phyloP scores from a whole-genome alignment of 2,113 vertebrate species.

The Sinocyclocheilus anshuiensis region DNA sequence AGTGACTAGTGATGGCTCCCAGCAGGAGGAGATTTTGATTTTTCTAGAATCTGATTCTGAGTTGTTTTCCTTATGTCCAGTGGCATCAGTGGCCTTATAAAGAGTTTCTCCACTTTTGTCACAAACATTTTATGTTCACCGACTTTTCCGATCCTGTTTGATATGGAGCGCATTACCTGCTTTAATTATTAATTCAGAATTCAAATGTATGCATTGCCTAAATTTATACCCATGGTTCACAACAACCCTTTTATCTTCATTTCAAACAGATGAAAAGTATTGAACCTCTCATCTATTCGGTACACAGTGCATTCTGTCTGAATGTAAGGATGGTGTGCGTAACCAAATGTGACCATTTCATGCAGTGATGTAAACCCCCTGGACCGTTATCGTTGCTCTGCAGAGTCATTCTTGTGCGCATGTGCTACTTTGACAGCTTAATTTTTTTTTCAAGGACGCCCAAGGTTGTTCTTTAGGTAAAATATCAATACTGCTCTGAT shows the following conservation, averaged over 20 bases:
- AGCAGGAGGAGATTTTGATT: conserved; percentile 15
- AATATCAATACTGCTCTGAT: conserved; percentile 36
- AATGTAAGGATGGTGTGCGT: conserved; percentile 86
- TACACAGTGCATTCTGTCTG: conserved; percentile 85
- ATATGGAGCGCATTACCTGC: background rate
- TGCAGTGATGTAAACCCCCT: conserved; percentile 72
- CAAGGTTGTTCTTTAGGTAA: conserved; percentile 1
- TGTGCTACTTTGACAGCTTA: background rate
- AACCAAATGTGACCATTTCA: conserved; percentile 76
- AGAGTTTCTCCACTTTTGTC: conserved; percentile 17
- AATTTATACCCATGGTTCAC: conserved; percentile 29
- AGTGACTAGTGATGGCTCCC: background rate
- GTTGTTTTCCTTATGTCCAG: background rate
- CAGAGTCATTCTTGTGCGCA: background rate
- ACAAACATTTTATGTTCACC: conserved; percentile 5
- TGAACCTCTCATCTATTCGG: conserved; percentile 88
- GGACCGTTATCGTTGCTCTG: conserved; percentile 50
- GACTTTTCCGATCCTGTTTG: conserved; percentile 40
- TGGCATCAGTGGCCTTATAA: conserved; percentile 4
- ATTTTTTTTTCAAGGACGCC: background rate
- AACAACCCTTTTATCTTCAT: conserved; percentile 76
- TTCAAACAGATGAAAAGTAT: conserved; percentile 93
- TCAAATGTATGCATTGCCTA: background rate
- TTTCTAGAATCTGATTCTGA: background rate
- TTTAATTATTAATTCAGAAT: background rate